Base-by-base conservation (phyloP, 2,888 invertebrate genomes). In the Cephus spinipes region DNA sequence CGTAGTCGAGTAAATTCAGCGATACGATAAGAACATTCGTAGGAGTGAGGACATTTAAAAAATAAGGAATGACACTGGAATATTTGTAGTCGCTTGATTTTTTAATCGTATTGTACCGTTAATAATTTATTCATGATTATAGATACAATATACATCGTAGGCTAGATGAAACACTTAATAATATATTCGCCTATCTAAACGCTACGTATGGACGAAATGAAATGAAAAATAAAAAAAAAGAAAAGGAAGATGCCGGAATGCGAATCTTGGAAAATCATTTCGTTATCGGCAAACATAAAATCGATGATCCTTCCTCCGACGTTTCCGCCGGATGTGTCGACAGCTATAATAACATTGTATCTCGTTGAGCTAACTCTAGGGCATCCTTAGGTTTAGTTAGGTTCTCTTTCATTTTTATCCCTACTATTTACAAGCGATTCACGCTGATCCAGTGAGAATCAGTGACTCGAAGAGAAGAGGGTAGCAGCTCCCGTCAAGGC, bases 91-190 rank as follows among this genome's bases (percentile, higher is more conserved):
- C 55, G 2, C 23, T 55, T 23, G 9, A 55, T 23, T 23, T 23
- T 55, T 55, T 55, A 23, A 23, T 36, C 31, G 32, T 68, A 55
- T n/a, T 75, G 40, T 80, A 81, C 81, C 82, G 82, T 88, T 83
- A 83, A 87, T 87, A 85, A 85, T 88, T 89, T 83, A 85, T 89
- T 88, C 86, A 83, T 87, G 87, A 87, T 88, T 88, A 89, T 87
- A 87, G 89, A 86, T 88, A 89, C 89, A 89, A 89, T 89, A 89
- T 89, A 89, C 89, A 89, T 88, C 86, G 83, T 88, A 88, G 87
- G 86, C 89, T 89, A 89, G 87, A 88, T 87, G 88, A 87, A 88
- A 89, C 89, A 89, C 88, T 88, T 88, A 88, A 84, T 84, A 86
- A 84, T 88, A 88, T 85, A 85, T 87, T 88, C 88, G 86, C 87